Conservation (phyloP, 2,888 invertebrate genomes). For the Phorcus lineatus region DNA sequence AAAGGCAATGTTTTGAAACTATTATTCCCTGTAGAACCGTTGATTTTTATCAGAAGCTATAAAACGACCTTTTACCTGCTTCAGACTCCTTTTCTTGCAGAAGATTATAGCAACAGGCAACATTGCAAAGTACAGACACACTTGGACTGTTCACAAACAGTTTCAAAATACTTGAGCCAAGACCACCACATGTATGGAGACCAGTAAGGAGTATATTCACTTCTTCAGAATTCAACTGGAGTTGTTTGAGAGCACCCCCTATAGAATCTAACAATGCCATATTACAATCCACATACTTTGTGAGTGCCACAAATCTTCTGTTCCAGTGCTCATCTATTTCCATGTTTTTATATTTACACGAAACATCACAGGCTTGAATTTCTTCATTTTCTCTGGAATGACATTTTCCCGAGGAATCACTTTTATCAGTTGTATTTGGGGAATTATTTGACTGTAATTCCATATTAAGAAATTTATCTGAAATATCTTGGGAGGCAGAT, state of each 20-base stretch:
- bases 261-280: constrained; percentile 51
- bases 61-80: neutral
- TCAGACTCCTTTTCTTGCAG: constrained; percentile 75
- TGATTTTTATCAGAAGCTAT: too few relatives aligned
- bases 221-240: neutral
- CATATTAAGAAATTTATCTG: too few relatives aligned
- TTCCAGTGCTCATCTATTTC: neutral
- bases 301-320: constrained; percentile 51
- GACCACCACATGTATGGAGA: constrained; percentile 91
- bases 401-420: too few relatives aligned
- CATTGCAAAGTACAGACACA: constrained; percentile 83
- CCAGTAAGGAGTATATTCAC: constrained; percentile 78
- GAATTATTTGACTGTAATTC: too few relatives aligned
- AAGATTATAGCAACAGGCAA: constrained; percentile 93
- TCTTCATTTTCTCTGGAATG: too few relatives aligned
- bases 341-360: too few relatives aligned
- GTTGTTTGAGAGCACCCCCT: neutral
- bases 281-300: constrained; percentile 52
- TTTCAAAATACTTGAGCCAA: constrained; percentile 84
- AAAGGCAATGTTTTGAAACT: too few relatives aligned
- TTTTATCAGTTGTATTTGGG: too few relatives aligned
- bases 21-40: too few relatives aligned
- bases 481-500: too few relatives aligned
- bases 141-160: constrained; percentile 80
- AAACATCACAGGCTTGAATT: too few relatives aligned